A percentile compares a stretch with the other conserved stretches of the same genome.
Conservation (phyloP, 1,140 invertebrate species). For the Leptinotarsa lineolata region DNA sequence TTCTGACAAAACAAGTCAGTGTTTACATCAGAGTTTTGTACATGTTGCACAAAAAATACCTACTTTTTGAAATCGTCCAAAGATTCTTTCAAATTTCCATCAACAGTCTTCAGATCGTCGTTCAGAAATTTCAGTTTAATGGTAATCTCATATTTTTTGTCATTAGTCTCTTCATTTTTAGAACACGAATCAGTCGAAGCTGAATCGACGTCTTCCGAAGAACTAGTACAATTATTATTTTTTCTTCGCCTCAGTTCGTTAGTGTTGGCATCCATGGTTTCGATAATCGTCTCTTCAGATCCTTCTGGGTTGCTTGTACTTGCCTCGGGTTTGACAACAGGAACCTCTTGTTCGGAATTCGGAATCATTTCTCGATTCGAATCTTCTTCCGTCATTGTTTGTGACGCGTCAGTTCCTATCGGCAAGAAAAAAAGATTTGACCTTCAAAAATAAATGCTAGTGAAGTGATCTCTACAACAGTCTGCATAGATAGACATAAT, state of each 20-base stretch:
- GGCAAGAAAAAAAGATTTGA: not conserved
- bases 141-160: constrained; percentile 44
- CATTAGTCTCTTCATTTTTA: constrained; percentile 1
- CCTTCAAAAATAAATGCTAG: not conserved
- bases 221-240: not conserved
- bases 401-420: not conserved
- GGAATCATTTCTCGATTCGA: not conserved
- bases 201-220: not conserved
- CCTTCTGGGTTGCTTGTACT: constrained; percentile 2
- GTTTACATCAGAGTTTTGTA: too few species aligned
- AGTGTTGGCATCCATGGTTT: constrained; percentile 59
- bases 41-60: not conserved
- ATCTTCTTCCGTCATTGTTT: not conserved
- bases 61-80: constrained; percentile 89
- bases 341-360: too few species aligned
- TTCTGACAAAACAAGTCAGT: too few species aligned
- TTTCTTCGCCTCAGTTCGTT: constrained; percentile 42
- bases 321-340: not conserved
- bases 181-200: not conserved
- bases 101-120: constrained; percentile 81
- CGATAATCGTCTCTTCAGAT: constrained; percentile 60
- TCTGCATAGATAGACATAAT: too few species aligned
- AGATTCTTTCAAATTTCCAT: constrained; percentile 73
- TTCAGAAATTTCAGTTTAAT: constrained; percentile 86
- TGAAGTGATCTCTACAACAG: too few species aligned